Evolutionary conservation across 2,888 invertebrate genomes (phyloP).

Genomic region (Philopedon plagiatum): DNA sequence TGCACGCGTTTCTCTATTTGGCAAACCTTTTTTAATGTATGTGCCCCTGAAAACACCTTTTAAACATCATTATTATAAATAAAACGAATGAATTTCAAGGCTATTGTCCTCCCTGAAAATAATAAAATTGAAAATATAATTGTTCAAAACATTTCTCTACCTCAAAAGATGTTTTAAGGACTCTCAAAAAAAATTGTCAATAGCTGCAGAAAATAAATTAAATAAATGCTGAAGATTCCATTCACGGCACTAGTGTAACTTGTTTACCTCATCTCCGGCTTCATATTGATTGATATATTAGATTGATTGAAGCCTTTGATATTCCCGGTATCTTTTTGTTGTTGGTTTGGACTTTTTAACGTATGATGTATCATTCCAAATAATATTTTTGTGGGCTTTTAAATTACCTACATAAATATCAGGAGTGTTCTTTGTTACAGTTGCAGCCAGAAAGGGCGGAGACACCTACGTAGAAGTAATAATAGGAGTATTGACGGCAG

Average conservation of each 20-base stretch:
- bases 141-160: not conserved
- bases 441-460: constrained; percentile 73
- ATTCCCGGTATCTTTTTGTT: not conserved
- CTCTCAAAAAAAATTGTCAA: not conserved
- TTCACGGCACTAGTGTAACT: not conserved
- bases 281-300: not conserved
- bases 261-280: not conserved
- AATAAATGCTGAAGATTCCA: not conserved
- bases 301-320: not conserved
- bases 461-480: constrained; percentile 75
- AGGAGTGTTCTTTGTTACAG: constrained; percentile 66
- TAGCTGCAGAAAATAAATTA: not conserved
- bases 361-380: no score
- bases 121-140: not conserved
- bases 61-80: no score
- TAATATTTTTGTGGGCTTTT: no score
- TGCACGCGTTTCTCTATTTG: not conserved
- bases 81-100: no score
- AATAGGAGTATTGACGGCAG: constrained; percentile 77
- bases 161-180: no score
- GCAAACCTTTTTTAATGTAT: no score
- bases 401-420: no score
- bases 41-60: no score
- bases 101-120: no score
- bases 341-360: no score